Evolutionary conservation across 1,140 invertebrate species (phyloP).

Genomic region (Apocrypta bakeri): DNA sequence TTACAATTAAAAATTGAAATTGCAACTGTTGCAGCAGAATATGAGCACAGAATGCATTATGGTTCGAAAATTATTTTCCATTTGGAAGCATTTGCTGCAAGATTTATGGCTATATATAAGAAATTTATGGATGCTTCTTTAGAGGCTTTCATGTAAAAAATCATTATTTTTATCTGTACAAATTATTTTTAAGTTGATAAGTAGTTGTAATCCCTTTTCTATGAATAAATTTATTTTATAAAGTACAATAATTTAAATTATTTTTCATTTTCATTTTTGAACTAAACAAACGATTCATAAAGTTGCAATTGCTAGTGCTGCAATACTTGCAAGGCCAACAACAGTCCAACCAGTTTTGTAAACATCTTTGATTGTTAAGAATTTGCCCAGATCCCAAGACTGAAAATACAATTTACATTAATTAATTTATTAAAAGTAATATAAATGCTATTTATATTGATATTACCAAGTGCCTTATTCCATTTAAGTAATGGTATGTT

Average conservation of each 20-base stretch:
- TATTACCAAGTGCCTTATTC: conserved; percentile 81
- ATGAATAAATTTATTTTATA: conserved; percentile 54
- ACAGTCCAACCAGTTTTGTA: conserved; percentile 82
- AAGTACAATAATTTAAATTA: conserved; percentile 39
- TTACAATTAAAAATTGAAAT: conserved; percentile 90
- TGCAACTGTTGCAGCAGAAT: conserved; percentile 87
- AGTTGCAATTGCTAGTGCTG: conserved; percentile 59
- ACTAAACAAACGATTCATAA: conserved; percentile 55
- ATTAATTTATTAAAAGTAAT: background rate
- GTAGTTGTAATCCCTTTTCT: conserved; percentile 36
- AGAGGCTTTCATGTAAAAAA: conserved; percentile 63
- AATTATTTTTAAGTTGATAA: conserved; percentile 31
- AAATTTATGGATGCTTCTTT: conserved; percentile 85
- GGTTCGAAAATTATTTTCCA: conserved; percentile 98
- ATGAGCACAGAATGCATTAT: conserved; percentile 91
- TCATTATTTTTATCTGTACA: too few species aligned
- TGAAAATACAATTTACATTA: conserved; percentile 53
- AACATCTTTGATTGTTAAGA: conserved; percentile 82
- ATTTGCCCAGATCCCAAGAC: conserved; percentile 82
- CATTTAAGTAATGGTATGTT: conserved; percentile 81
- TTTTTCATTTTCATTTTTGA: conserved; percentile 23
- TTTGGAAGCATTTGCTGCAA: conserved; percentile 96
- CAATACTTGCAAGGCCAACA: conserved; percentile 70
- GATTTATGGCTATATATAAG: conserved; percentile 96
- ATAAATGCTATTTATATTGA: conserved; percentile 28